These are phyloP conservation scores for Chaitophorus viminalis DNA, from an alignment of 2,888 invertebrate genomes.

Conservation along the genomic window DNA sequence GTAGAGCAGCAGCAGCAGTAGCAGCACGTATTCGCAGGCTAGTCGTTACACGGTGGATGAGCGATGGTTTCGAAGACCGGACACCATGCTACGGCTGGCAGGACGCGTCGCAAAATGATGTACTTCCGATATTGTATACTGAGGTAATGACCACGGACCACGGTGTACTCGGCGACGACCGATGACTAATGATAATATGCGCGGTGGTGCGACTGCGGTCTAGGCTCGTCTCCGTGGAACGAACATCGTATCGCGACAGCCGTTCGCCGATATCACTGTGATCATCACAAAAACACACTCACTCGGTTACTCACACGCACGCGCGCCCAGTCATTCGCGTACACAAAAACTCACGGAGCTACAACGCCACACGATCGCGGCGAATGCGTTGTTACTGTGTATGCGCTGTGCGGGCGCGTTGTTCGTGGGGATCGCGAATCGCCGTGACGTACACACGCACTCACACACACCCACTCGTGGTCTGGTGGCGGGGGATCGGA, in stretches of 20 bases:
- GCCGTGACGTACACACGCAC: not conserved
- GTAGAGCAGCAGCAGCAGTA: not conserved
- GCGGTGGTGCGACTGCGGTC: not conserved
- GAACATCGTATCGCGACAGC: not conserved
- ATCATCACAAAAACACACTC: too few relatives aligned
- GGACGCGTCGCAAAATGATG: too few relatives aligned
- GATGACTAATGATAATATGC: not conserved
- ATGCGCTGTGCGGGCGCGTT: not conserved
- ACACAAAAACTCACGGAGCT: not conserved
- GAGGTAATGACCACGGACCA: not conserved
- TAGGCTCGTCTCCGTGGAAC: not conserved
- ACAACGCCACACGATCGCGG: constrained; percentile 9
- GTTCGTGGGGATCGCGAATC: not conserved
- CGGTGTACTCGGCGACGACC: too few relatives aligned
- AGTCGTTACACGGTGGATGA: too few relatives aligned
- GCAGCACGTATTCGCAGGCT: not conserved
- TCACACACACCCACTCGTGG: not conserved
- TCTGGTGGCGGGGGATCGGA: not conserved
- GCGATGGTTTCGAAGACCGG: not conserved
- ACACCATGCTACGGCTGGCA: not conserved
- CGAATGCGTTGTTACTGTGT: constrained; percentile 10
- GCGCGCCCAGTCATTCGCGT: not conserved
- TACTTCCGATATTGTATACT: too few relatives aligned
- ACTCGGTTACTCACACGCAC: too few relatives aligned
- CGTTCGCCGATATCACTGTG: not conserved